Percentiles rank a stretch among this genome's conserved stretches.
phyloP scores from a whole-genome alignment of 2,888 invertebrate genomes.

The Acanthoscelides obtectus region DNA sequence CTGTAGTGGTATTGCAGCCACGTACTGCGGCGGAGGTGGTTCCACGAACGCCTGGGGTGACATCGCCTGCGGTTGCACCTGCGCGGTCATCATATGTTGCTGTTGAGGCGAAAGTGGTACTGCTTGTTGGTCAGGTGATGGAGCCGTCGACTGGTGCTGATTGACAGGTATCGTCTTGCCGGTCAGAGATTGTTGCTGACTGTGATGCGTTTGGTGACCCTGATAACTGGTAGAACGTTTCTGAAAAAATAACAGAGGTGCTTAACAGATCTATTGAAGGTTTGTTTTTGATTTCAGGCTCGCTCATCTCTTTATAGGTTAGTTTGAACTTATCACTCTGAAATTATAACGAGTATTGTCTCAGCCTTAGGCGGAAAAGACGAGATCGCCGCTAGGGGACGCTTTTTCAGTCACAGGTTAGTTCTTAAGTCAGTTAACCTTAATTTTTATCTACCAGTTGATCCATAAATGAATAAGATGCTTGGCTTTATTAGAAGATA shows the following conservation, averaged over 20 bases:
- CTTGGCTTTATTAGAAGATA: no score
- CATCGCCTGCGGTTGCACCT: slow-evolving; percentile 29
- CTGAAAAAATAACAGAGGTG: slow-evolving; percentile 29
- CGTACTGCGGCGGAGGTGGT: slow-evolving; percentile 48
- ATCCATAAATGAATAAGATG: no score
- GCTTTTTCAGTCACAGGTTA: no score
- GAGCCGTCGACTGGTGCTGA: slow-evolving; percentile 11
- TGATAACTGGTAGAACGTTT: slow-evolving; percentile 37
- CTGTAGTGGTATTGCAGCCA: slow-evolving; percentile 56
- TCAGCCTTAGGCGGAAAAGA: no score
- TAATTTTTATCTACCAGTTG: no score
- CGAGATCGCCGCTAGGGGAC: no score
- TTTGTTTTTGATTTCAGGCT: no score
- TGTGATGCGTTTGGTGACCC: neutral
- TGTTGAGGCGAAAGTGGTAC: slow-evolving; percentile 8
- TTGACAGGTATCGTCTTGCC: slow-evolving; percentile 5
- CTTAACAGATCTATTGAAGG: no score
- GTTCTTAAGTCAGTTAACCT: no score
- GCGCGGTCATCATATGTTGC: slow-evolving; percentile 23
- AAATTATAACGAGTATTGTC: no score
- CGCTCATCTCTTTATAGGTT: no score
- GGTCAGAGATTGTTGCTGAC: neutral
- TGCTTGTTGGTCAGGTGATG: slow-evolving; percentile 15
- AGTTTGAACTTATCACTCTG: no score
- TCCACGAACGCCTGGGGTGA: slow-evolving; percentile 28